Evolutionary conservation across 2,113 vertebrate genomes (phyloP), one percentile per base, ranked within the genome.

Genomic region (Ciconia stormi): DNA sequence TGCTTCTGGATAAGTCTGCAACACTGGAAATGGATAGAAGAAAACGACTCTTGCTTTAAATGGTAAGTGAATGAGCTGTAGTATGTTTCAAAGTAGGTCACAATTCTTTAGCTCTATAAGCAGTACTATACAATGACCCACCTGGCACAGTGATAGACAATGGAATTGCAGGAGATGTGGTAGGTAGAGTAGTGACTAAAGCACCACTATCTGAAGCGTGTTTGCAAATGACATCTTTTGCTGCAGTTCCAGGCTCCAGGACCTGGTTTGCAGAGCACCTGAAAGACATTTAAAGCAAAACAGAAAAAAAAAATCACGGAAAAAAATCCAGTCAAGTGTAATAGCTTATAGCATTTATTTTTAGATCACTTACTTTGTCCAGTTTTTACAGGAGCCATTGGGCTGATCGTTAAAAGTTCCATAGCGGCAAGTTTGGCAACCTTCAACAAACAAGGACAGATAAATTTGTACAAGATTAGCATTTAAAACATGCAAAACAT

Each of bases 181-280:
- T 55, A 94, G 95, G 63, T 38, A 82, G 32, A 55, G n/a, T 16
- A 66, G 87, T 38, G 85, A 66, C 69, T 80, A 11, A 91, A 71
- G 74, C 16, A 23, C 34, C 12, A 82, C 55, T 66, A 21, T 69
- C n/a, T 38, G 52, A 27, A 23, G 20, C 0, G 0, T 71, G 62
- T 32, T 95, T 93, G 66, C 98, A 98, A 40, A 97, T 21, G 22
- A 91, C 98, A 9, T 98, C 98, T 9, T 70, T 96, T 23, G 65
- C 49, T 79, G 81, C 52, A 2, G 97, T 98, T 81, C 98, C 98
- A 9, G 94, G 91, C 63, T 49, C 66, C 13, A 87, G 78, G 6
- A 98, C 32, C 32, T 91, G 89, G 21, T 74, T 58, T 71, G 34
- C 62, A 42, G 95, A 94, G n/a, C 98, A 98, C 71, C 98, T 98